Evolutionary conservation across 2,113 vertebrate species (phyloP), one percentile per base, ranked within the genome.

Genomic region (Prunella himalayana): DNA sequence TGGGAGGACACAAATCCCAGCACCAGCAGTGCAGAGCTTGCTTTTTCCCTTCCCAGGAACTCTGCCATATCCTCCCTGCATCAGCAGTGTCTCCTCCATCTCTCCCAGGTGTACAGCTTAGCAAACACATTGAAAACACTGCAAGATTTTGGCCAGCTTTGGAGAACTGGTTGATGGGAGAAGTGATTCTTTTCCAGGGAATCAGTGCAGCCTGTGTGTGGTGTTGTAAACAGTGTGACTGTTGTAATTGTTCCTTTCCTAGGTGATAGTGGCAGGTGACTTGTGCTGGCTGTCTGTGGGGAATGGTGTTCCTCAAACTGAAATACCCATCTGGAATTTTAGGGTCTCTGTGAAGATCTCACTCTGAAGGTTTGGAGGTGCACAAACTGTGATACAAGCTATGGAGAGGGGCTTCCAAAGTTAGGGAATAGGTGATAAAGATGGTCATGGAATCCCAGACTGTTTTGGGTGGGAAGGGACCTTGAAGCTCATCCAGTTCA

Each of bases 381-480:
- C 22, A 10, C n/a, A 31, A 10, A 39, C n/a, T 0, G 1, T 15
- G 50, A 23, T 22, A 15, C 2, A 2, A 19, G 17, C 17, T 31
- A 1, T 0, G 4, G 39, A 56, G 49, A 33, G 25, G 10, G 35
- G 16, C 39, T 37, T 71, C 39, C 33, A 27, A 0, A 51, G 5
- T 13, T 18, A 7, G 1, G 7, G 31, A 30, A 9, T 2, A 16
- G 30, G 3, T 13, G 23, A 14, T 45, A 19, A 45, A 51, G 51
- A 11, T 59, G 8, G 39, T 60, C 12, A 3, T 53, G 72, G 33
- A 78, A 39, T 60, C 18, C 64, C 47, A 69, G 37, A 33, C 27
- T 45, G 27, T 6, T 69, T 53, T 61, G 31, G 14, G 6, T 42
- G 5, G 33, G 10, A 50, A 42, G 25, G 18, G 21, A 42, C 35